Percentiles rank a stretch among this genome's conserved stretches.
phyloP scores from a whole-genome alignment of 2,797 vertebrate genomes.

The Mormyrops boulengeri region DNA sequence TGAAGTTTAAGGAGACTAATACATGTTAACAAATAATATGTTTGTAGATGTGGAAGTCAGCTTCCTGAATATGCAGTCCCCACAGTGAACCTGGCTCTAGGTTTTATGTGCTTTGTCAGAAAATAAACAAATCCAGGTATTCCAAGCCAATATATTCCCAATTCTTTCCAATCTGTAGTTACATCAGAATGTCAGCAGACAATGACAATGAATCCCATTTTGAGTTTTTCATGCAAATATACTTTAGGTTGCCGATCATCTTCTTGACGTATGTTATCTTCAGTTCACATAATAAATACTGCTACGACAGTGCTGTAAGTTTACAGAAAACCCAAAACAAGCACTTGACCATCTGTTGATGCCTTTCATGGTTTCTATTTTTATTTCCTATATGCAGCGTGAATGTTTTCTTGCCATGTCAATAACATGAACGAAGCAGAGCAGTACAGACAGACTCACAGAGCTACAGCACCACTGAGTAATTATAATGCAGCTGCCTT shows the following conservation, averaged over 20 bases:
- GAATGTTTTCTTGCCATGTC: not conserved
- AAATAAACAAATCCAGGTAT: not conserved
- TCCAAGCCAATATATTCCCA: constrained; percentile 9
- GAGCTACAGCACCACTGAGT: not conserved
- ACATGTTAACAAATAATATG: not conserved
- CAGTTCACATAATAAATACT: not conserved
- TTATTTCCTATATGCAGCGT: not conserved
- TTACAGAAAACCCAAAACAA: not conserved
- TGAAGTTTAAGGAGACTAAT: not conserved
- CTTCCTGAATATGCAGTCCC: not conserved
- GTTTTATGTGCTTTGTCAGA: not conserved
- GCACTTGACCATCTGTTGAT: not conserved
- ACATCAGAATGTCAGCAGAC: not conserved
- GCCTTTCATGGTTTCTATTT: not conserved
- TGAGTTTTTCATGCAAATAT: not conserved
- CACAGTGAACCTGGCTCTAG: not conserved
- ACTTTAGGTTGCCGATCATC: not conserved
- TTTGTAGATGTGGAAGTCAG: not conserved
- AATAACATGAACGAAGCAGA: not conserved
- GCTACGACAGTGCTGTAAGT: not conserved
- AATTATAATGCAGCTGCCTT: constrained; percentile 25
- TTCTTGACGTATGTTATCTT: not conserved
- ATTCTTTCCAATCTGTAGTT: not conserved
- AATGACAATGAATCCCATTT: not conserved
- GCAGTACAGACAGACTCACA: not conserved